A percentile compares a stretch with the other conserved stretches of the same genome.
Conservation (phyloP, 2,113 vertebrate species). For the Podarcis cretensis region DNA sequence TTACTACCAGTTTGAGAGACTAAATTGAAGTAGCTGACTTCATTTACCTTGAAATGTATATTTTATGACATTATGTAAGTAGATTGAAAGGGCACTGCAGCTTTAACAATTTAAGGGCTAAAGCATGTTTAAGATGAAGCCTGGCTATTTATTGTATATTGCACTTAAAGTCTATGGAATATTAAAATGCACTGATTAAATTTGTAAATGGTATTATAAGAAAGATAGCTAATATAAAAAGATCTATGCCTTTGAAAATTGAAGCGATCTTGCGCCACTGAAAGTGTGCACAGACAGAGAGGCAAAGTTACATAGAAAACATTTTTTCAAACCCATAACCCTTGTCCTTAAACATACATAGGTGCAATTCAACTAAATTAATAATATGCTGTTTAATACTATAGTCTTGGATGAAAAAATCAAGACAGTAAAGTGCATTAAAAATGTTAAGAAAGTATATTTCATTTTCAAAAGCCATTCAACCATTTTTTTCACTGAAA, state of each 20-base stretch:
- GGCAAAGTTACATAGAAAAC: constrained; percentile 3
- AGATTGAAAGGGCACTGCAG: constrained; percentile 85
- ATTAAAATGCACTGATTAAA: constrained; percentile 86
- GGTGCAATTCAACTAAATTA: not conserved
- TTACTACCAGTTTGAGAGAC: constrained; percentile 93
- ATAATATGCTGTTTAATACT: not conserved
- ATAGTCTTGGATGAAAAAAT: not conserved
- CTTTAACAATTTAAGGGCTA: constrained; percentile 85
- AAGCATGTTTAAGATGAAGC: constrained; percentile 82
- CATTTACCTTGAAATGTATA: constrained; percentile 88
- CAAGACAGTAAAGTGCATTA: not conserved
- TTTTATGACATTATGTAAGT: constrained; percentile 90
- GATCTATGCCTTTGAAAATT: constrained; percentile 78
- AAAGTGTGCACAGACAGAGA: constrained; percentile 42
- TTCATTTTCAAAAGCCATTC: not conserved
- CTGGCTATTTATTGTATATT: constrained; percentile 82
- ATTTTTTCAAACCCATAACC: not conserved
- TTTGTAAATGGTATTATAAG: constrained; percentile 85
- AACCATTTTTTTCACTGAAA: not conserved
- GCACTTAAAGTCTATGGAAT: constrained; percentile 82
- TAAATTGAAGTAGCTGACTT: constrained; percentile 87
- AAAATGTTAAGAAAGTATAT: not conserved
- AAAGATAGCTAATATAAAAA: constrained; percentile 81
- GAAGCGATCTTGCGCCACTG: constrained; percentile 70
- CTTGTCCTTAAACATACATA: not conserved